Evolutionary conservation across 2,113 vertebrate genomes (phyloP), one percentile per base, ranked within the genome.

Genomic region (Orthonyx spaldingii): DNA sequence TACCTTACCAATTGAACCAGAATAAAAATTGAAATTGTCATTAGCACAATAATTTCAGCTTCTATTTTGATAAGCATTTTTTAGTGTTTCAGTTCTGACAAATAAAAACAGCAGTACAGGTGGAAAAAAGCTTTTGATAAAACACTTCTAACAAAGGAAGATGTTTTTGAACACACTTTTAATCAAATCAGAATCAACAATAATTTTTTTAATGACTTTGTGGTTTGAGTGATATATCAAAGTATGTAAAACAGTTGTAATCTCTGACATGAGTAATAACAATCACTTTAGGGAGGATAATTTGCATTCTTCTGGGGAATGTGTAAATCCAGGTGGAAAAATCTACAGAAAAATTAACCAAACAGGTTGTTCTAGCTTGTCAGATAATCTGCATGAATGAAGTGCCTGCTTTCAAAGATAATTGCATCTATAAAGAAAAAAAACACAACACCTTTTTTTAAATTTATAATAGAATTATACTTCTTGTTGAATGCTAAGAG

Each of bases 171-270:
- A 49, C 9, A 71, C 7, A 37, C 13, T 79, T 93, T 83, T 90
- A 87, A 90, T 94, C 69, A 87, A 82, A 57, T 57, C 37, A 42
- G n/a, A 80, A 90, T 91, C 41, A 85, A 78, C 49, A 75, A 49
- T 75, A 66, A 28, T 5, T 77, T 85, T 89, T 84, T 76, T 50
- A 56, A 80, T 80, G n/a, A 65, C 70, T 93, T 79, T 74, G 42
- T 90, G 19, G 33, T 86, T 93, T 90, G 66, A 96, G 19, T 46
- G 74, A 65, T 95, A 49, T 39, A 85, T 80, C 91, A 85, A 76
- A 89, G 16, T 23, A 39, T 56, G 52, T 81, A 70, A 82, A 95
- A 41, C 57, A 89, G 39, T 76, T 89, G 26, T 53, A 49, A 69
- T 93, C 55, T 88, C 44, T 71, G 85, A 76, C 50, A 88, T 80